These are phyloP conservation scores for Paramuricea clavata DNA, from an alignment of 92 coral and sea anemone species.

Conservation along the genomic window DNA sequence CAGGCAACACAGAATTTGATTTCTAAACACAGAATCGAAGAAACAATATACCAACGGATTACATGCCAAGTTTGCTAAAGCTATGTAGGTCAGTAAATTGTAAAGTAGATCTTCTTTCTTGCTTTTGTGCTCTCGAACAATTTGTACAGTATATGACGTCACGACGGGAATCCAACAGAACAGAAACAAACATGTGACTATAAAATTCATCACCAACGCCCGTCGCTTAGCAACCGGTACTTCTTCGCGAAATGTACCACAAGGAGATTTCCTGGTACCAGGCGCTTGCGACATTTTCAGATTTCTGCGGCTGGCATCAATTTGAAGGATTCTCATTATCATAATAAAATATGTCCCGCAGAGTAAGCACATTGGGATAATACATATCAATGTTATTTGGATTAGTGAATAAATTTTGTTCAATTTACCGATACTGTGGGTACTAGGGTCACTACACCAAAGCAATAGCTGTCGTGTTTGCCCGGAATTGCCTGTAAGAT, in stretches of 20 bases:
- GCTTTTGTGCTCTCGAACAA: slow-evolving; percentile 64
- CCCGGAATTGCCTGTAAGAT: slow-evolving; percentile 82
- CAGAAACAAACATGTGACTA: slow-evolving; percentile 88
- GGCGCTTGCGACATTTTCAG: slow-evolving; percentile 26
- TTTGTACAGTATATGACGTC: slow-evolving; percentile 73
- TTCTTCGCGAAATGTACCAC: slow-evolving; percentile 62
- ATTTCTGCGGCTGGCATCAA: slow-evolving; percentile 49
- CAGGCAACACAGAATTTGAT: slow-evolving; percentile 81
- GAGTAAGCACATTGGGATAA: slow-evolving; percentile 78
- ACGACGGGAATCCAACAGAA: slow-evolving; percentile 96
- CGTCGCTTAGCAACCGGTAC: slow-evolving; percentile 96
- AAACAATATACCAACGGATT: slow-evolving; percentile 96
- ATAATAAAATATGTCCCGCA: slow-evolving; percentile 77
- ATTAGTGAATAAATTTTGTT: slow-evolving; percentile 82
- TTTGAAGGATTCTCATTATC: slow-evolving; percentile 76
- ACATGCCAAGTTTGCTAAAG: slow-evolving; percentile 86
- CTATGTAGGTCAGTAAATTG: slow-evolving; percentile 85
- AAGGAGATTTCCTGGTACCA: slow-evolving; percentile 27
- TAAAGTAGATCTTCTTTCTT: slow-evolving; percentile 71
- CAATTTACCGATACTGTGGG: slow-evolving; percentile 66
- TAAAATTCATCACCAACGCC: slow-evolving; percentile 94
- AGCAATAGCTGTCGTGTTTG: slow-evolving; percentile 81
- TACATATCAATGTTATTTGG: slow-evolving; percentile 83
- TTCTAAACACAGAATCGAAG: slow-evolving; percentile 90
- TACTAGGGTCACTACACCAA: slow-evolving; percentile 62